These are phyloP conservation scores for Hycleus cichorii DNA, from an alignment of 1,140 invertebrate species.

Conservation along the genomic window DNA sequence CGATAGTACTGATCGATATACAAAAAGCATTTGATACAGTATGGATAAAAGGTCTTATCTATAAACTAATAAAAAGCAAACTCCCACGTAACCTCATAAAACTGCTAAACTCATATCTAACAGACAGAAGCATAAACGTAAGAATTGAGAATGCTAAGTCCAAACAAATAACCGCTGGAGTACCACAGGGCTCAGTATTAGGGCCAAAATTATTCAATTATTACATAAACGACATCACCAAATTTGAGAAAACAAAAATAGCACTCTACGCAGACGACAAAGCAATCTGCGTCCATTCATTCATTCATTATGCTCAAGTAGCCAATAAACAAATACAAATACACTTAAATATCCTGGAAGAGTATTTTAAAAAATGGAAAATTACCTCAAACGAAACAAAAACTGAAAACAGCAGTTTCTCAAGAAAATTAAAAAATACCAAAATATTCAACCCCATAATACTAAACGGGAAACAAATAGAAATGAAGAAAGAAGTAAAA, in stretches of 20 bases:
- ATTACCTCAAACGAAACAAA: constrained; percentile 29
- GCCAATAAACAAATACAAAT: constrained; percentile 33
- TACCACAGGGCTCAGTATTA: constrained; percentile 8
- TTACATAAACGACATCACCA: background rate
- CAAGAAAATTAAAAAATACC: constrained; percentile 8
- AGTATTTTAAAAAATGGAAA: constrained; percentile 32
- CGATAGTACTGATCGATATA: background rate
- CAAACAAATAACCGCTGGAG: constrained; percentile 8
- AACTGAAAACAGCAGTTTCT: constrained; percentile 26
- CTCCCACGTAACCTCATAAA: constrained; percentile 18
- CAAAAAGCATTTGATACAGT: constrained; percentile 33
- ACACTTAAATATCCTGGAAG: constrained; percentile 26
- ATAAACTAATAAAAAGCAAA: constrained; percentile 26
- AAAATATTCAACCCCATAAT: background rate
- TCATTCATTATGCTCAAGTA: constrained; percentile 23
- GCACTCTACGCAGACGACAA: constrained; percentile 17
- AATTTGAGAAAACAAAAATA: constrained; percentile 2
- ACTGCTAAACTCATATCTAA: constrained; percentile 26
- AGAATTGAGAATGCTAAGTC: constrained; percentile 19
- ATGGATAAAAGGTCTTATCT: constrained; percentile 31
- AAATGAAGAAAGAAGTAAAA: background rate
- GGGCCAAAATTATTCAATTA: background rate
- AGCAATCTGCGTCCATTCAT: constrained; percentile 27
- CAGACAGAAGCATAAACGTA: constrained; percentile 25
- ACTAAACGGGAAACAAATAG: background rate